Conservation (phyloP, 2,113 vertebrate genomes). For the Ammodramus savannarum region DNA sequence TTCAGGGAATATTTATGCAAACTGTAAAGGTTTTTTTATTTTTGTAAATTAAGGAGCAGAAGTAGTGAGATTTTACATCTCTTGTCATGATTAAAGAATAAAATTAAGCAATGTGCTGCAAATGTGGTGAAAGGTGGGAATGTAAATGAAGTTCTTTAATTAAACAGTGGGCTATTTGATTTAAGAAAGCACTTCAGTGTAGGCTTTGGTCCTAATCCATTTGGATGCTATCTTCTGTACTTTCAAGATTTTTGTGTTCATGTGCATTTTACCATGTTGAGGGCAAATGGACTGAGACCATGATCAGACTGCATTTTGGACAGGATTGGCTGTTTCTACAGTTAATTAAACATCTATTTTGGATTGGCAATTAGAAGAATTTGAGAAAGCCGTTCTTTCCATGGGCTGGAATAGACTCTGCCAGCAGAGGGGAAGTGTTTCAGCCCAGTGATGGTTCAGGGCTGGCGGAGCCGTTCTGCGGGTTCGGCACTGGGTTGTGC, state of each 20-base stretch:
- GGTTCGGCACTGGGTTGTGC: too few relatives aligned
- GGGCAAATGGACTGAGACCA: neutral
- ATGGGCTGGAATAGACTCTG: neutral
- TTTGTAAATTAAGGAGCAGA: neutral
- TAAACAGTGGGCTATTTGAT: neutral
- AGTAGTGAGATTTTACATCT: neutral
- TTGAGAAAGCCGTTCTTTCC: neutral
- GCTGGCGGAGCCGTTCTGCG: too few relatives aligned
- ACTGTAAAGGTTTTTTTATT: neutral
- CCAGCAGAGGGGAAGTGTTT: neutral
- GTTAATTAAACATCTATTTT: neutral
- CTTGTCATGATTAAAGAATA: neutral
- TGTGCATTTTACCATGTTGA: neutral
- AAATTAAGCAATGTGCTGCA: neutral
- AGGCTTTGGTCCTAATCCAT: neutral
- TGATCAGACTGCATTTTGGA: neutral
- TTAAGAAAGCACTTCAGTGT: neutral
- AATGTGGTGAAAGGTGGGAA: neutral
- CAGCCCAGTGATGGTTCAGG: rapidly evolving
- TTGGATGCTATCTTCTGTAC: neutral
- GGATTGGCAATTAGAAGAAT: neutral
- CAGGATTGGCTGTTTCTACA: neutral
- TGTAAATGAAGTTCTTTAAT: neutral
- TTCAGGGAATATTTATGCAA: neutral
- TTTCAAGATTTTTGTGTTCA: neutral